Evolutionary conservation across 1,140 invertebrate genomes (phyloP), one percentile per base, ranked within the genome.

Genomic region (Pseudobourletiella spinata): DNA sequence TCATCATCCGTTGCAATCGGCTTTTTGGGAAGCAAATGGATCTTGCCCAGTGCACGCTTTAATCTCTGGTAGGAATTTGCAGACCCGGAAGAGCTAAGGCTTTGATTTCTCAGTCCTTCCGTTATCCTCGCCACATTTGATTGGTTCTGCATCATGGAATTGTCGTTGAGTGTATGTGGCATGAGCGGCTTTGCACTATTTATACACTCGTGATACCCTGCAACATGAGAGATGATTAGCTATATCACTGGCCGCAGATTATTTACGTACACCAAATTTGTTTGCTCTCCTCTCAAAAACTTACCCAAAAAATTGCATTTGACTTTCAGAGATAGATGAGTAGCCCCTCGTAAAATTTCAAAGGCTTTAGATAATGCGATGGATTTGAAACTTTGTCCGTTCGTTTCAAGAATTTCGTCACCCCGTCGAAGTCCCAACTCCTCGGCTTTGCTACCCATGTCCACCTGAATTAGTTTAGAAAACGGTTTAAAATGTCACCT

Each of bases 391-490:
- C 86, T 95, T 72, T 96, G 89, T 20, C 95, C 92, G 76, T 99
- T 99, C 0, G 98, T 94, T 79, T 98, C 92, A 57, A 98, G 79
- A 64, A 96, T 90, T 78, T 99, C 95, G 80, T 99, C 96, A 1
- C 95, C 95, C 52, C 92, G 80, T 76, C 96, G 96, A 18, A 99
- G 77, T 1, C 96, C 95, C n/a, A 93, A 88, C 72, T 96, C 90
- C 76, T 95, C 89, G 11, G 94, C 92, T 77, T 95, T 95, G 2
- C 92, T 94, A 58, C 84, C 84, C 66, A 87, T 87, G 71, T 96
- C 92, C 20, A 97, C 84, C 76, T 78, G 58, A 46, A 46, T 20
- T 46, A 46, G n/a, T n/a, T n/a, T n/a, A n/a, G n/a, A n/a, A n/a
- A n/a, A n/a, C n/a, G n/a, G n/a, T n/a, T n/a, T n/a, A n/a, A n/a